These are phyloP conservation scores for Centropyge bicolor DNA, from an alignment of 2,797 vertebrate species.

Conservation along the genomic window DNA sequence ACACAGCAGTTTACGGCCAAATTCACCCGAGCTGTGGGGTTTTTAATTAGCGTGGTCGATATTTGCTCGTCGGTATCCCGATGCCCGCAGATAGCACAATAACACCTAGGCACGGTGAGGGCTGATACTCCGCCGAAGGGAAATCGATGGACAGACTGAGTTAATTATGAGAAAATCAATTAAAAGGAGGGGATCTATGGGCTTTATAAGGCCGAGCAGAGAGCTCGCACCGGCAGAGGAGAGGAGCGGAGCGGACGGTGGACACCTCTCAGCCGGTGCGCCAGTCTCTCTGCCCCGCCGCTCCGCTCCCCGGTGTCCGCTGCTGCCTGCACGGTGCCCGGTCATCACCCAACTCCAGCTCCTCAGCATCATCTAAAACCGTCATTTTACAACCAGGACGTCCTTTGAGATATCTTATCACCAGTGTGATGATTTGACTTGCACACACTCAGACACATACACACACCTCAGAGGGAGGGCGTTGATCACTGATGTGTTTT, in stretches of 20 bases:
- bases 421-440: slow-evolving; percentile 11
- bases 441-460: background rate
- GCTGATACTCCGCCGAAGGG: slow-evolving; percentile 82
- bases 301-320: slow-evolving; percentile 37
- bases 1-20: slow-evolving; percentile 54
- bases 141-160: slow-evolving; percentile 89
- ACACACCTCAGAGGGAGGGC: background rate
- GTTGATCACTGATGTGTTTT: background rate
- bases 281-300: slow-evolving; percentile 21
- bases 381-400: background rate
- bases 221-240: slow-evolving; percentile 65
- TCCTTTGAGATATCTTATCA: background rate
- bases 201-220: slow-evolving; percentile 81
- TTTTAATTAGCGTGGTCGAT: slow-evolving; percentile 84
- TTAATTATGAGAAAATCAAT: slow-evolving; percentile 92
- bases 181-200: slow-evolving; percentile 85
- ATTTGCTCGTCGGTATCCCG: slow-evolving; percentile 76
- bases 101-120: slow-evolving; percentile 67
- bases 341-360: background rate
- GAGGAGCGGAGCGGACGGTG: slow-evolving; percentile 50
- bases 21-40: slow-evolving; percentile 66
- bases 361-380: background rate
- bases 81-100: slow-evolving; percentile 80
- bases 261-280: slow-evolving; percentile 30
- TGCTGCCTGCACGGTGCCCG: slow-evolving; percentile 6